Conservation (phyloP, 2,797 vertebrate species). For the Cryptoblepharus egeriae region DNA sequence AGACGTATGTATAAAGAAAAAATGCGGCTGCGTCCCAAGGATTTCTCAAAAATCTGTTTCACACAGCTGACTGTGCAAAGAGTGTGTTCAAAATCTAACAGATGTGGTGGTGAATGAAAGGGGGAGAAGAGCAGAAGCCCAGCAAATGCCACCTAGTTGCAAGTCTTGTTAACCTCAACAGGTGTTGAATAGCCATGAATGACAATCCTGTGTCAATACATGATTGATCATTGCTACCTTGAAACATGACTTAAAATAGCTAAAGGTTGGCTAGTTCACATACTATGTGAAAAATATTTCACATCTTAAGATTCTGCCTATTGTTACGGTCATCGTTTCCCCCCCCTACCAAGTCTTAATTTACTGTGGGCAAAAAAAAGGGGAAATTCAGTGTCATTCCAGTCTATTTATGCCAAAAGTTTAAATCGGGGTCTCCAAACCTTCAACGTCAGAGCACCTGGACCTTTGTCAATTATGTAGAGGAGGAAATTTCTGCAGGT, state of each 20-base stretch:
- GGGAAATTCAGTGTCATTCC: conserved; percentile 41
- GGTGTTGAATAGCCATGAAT: not conserved
- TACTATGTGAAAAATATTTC: not conserved
- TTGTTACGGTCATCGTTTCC: not conserved
- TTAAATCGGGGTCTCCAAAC: too few relatives aligned
- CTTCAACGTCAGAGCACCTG: too few relatives aligned
- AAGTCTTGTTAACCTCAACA: not conserved
- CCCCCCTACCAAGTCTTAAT: not conserved
- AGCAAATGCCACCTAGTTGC: not conserved
- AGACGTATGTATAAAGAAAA: not conserved
- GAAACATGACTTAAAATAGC: not conserved
- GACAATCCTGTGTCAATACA: not conserved
- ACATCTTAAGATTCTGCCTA: not conserved
- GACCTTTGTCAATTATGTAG: too few relatives aligned
- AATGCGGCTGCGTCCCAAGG: not conserved
- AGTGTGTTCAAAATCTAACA: not conserved
- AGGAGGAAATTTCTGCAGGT: too few relatives aligned
- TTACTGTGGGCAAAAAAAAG: conserved; percentile 9
- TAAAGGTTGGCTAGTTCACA: not conserved
- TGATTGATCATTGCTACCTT: not conserved
- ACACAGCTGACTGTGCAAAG: not conserved
- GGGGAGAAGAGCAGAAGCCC: too few relatives aligned
- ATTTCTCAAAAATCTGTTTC: not conserved
- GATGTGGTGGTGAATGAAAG: too few relatives aligned
- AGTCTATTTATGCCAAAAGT: conserved; percentile 51